Evolutionary conservation across 1,140 invertebrate genomes (phyloP).

Genomic region (Aphelenchoides avenae): DNA sequence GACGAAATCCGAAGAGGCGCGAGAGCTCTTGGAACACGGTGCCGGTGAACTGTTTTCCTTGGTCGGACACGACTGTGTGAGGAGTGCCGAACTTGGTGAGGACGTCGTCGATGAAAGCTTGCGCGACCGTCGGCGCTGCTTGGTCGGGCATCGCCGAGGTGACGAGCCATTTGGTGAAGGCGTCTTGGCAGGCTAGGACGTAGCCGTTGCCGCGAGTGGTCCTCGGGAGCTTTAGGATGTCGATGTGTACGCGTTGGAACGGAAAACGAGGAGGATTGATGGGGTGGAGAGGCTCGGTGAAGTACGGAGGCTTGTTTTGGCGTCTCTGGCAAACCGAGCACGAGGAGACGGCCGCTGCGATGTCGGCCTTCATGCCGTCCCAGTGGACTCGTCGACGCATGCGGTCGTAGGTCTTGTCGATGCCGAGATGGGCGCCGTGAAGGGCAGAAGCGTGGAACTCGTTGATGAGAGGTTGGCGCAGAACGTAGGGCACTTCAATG

Average conservation of each 20-base stretch:
- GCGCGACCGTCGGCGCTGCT: neutral
- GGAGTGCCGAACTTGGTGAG: slow-evolving; percentile 7
- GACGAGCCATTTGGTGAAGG: neutral
- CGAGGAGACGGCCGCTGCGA: neutral
- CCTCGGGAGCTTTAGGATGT: neutral
- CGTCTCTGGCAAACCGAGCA: slow-evolving; percentile 11
- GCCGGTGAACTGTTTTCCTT: slow-evolving; percentile 7
- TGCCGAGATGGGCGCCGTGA: neutral
- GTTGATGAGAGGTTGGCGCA: neutral
- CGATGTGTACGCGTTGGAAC: slow-evolving; percentile 9
- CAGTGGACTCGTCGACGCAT: slow-evolving; percentile 4
- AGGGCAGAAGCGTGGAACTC: neutral
- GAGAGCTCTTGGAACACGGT: slow-evolving; percentile 8
- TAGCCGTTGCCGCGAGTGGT: too few species aligned
- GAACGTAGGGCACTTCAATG: neutral
- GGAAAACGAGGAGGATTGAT: neutral
- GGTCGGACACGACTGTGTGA: neutral
- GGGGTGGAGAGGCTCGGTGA: neutral
- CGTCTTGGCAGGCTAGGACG: neutral
- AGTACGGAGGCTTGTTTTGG: neutral
- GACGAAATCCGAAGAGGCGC: neutral
- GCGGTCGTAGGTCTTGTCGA: neutral
- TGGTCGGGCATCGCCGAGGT: neutral
- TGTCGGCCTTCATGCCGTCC: neutral
- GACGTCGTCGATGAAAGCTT: slow-evolving; percentile 5